Conservation (phyloP, 2,888 invertebrate species). For the Eutolmus rufibarbis region DNA sequence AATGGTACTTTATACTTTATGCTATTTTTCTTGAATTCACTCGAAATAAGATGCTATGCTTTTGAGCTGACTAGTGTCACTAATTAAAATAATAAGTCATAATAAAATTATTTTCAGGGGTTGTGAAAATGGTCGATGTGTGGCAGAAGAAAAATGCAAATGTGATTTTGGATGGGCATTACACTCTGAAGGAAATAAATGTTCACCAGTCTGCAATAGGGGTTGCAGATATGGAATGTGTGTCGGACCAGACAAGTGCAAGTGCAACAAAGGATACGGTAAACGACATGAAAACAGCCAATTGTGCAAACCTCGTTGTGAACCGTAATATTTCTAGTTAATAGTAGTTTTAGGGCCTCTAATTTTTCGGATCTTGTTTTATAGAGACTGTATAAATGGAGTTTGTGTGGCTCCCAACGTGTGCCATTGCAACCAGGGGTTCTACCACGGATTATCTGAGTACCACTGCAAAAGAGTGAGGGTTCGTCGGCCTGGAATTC, state of each 20-base stretch:
- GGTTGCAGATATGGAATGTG: conserved; percentile 54
- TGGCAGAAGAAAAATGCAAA: conserved; percentile 68
- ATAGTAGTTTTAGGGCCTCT: neutral
- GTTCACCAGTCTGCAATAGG: conserved; percentile 35
- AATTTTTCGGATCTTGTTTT: neutral
- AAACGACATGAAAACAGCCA: neutral
- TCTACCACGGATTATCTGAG: conserved; percentile 52
- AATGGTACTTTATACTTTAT: no score
- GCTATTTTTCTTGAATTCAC: no score
- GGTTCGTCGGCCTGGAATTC: neutral
- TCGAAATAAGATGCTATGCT: no score
- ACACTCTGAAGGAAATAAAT: conserved; percentile 35
- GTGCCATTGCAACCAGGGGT: conserved; percentile 60
- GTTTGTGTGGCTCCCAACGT: conserved; percentile 57
- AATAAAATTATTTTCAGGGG: neutral
- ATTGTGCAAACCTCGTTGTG: neutral
- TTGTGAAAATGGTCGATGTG: conserved; percentile 67
- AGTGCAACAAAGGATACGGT: conserved; percentile 53
- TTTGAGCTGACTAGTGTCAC: no score
- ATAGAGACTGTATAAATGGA: conserved; percentile 56
- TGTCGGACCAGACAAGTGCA: conserved; percentile 52
- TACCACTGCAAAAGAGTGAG: neutral
- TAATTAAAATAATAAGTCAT: no score
- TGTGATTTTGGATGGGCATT: conserved; percentile 57
- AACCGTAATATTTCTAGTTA: neutral